A percentile compares a stretch with the other conserved stretches of the same genome.
These are phyloP conservation scores for Alentia gelatinosa DNA, from an alignment of 2,888 invertebrate genomes.

Conservation along the genomic window DNA sequence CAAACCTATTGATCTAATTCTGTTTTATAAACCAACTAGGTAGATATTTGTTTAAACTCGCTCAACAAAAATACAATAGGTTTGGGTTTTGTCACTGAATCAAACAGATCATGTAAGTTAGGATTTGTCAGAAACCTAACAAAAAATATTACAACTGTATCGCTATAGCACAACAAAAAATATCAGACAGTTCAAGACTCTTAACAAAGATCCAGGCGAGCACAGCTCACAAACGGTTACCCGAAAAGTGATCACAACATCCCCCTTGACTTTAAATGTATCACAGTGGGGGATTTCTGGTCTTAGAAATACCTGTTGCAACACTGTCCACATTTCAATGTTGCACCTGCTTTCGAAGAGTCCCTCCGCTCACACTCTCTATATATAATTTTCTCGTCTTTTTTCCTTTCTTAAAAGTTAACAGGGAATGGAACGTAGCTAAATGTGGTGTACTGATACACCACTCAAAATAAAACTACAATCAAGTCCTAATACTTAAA, in stretches of 20 bases:
- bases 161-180: neutral
- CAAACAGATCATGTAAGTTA: neutral
- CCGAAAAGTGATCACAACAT: neutral
- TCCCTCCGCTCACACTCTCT: too few relatives aligned
- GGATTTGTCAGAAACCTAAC: neutral
- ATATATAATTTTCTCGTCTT: too few relatives aligned
- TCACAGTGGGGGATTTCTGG: neutral
- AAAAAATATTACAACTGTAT: neutral
- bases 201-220: neutral
- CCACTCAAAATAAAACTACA: too few relatives aligned
- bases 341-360: too few relatives aligned
- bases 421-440: neutral
- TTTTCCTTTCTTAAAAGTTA: neutral
- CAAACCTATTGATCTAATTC: neutral
- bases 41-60: neutral
- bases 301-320: neutral
- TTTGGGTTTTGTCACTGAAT: neutral
- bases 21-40: neutral
- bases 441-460: neutral
- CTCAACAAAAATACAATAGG: neutral
- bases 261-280: neutral
- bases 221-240: too few relatives aligned
- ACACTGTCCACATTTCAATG: neutral
- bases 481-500: too few relatives aligned
- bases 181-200: neutral